Percentiles rank a stretch among this genome's conserved stretches.
These are phyloP conservation scores for Papilio machaon DNA, from an alignment of 1,140 invertebrate genomes.

Conservation along the genomic window DNA sequence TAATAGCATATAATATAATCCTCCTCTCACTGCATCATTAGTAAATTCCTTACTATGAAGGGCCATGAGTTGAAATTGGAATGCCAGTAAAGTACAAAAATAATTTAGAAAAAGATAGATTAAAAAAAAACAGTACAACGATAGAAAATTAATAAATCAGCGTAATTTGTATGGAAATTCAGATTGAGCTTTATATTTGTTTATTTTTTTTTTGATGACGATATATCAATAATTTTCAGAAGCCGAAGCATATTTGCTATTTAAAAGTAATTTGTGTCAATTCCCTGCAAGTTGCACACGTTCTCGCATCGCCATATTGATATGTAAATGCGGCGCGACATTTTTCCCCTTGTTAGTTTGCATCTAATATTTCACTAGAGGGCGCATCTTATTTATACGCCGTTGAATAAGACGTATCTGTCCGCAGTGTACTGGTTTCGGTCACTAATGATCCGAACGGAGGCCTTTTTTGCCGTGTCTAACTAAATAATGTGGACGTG, in stretches of 20 bases:
- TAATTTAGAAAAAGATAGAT: no score
- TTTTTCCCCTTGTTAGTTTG: slow-evolving; percentile 63
- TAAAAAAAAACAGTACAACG: no score
- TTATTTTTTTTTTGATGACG: no score
- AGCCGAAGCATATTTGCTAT: neutral
- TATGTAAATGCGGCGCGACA: slow-evolving; percentile 63
- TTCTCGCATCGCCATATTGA: slow-evolving; percentile 49
- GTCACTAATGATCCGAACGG: slow-evolving; percentile 62
- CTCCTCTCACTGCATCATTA: neutral
- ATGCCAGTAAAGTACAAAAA: no score
- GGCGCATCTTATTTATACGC: slow-evolving; percentile 62
- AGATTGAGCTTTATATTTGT: no score
- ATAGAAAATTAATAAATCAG: no score
- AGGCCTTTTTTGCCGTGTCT: slow-evolving; percentile 60
- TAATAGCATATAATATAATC: slow-evolving; percentile 2
- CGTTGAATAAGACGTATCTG: slow-evolving; percentile 66
- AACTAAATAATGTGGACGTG: slow-evolving; percentile 63
- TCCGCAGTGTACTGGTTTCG: slow-evolving; percentile 51
- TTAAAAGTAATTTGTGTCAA: slow-evolving; percentile 12
- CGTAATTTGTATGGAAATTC: no score
- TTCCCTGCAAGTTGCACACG: slow-evolving; percentile 30
- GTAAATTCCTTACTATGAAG: neutral
- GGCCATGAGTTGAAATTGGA: neutral
- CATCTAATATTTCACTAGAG: slow-evolving; percentile 71
- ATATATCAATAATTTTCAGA: neutral